These are phyloP conservation scores for Thecocarcelia acutangulata DNA, from an alignment of 2,888 invertebrate genomes.

Conservation along the genomic window DNA sequence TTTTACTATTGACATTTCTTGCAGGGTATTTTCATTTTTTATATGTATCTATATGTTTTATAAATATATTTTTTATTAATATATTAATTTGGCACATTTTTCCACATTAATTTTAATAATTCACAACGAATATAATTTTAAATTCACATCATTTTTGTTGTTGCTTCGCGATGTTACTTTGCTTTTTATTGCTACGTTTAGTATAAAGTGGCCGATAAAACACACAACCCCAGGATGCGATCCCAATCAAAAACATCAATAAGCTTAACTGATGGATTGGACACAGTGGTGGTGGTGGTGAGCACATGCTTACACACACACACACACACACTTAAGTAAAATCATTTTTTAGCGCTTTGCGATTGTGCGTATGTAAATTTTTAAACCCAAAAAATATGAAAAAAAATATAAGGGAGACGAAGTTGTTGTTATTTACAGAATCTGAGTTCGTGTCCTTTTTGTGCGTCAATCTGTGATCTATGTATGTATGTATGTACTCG, in stretches of 20 bases:
- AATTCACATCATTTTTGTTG: conserved; percentile 11
- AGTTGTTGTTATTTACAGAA: conserved; percentile 17
- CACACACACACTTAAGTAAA: no score
- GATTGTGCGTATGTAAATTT: conserved; percentile 43
- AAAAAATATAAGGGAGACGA: not conserved
- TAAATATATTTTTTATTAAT: not conserved
- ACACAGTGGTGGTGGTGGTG: conserved; percentile 48
- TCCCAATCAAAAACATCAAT: conserved; percentile 69
- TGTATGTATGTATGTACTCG: no score
- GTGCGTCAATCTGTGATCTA: conserved; percentile 31
- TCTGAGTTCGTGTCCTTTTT: conserved; percentile 45
- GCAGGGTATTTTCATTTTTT: no score
- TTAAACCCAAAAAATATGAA: not conserved
- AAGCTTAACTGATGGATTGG: conserved; percentile 69
- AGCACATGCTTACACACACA: not conserved
- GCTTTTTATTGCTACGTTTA: conserved; percentile 57
- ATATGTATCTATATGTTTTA: no score
- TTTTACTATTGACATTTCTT: no score
- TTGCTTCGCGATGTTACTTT: not conserved
- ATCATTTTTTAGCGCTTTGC: not conserved
- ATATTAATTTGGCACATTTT: conserved; percentile 49
- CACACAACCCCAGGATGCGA: conserved; percentile 66
- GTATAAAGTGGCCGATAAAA: conserved; percentile 64
- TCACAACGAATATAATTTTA: conserved; percentile 53
- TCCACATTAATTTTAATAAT: conserved; percentile 66